Evolutionary conservation across 2,797 vertebrate genomes (phyloP), one percentile per base, ranked within the genome.

Genomic region (Alcedo quadribrachys): DNA sequence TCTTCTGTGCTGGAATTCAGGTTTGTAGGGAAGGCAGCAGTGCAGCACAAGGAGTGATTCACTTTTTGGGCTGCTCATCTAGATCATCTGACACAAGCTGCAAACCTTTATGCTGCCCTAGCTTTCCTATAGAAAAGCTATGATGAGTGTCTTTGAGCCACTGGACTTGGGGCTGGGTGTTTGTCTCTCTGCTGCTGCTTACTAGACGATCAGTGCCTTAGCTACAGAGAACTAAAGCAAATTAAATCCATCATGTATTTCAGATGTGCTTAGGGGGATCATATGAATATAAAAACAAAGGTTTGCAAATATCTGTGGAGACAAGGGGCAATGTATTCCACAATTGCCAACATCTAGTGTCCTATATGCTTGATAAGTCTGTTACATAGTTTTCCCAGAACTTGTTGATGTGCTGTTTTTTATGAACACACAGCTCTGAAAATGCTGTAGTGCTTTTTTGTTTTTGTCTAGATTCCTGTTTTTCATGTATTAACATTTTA

Each of bases 371-470:
- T 60, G 16, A 80, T 13, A 5, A 40, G 25, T 42, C 24, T 63
- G 6, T 7, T 14, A 4, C 0, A 1, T 33, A 25, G 2, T 50
- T n/a, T 53, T 45, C 20, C 14, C 12, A 37, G 2, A 1, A 70
- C 28, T 55, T 55, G 11, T 14, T 32, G 16, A 4, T 9, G 6
- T 80, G 25, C 48, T 76, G 17, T 12, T 40, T 71, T 55, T 19
- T 35, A 43, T 21, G 15, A 63, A 30, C 15, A 9, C 2, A 9
- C 2, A 45, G 4, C 28, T 89, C 54, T 54, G 35, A 73, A 77
- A 73, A 57, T 17, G 28, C 8, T n/a, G 20, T 11, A 17, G 16
- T 53, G 50, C 1, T 32, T 30, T 20, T 19, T 46, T 18, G 17
- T 16, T 18, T 19, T 54, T 20, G 19, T 40, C 8, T 37, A 8